Base-by-base conservation (phyloP, 2,113 vertebrate species). In the Ailuropoda melanoleuca region DNA sequence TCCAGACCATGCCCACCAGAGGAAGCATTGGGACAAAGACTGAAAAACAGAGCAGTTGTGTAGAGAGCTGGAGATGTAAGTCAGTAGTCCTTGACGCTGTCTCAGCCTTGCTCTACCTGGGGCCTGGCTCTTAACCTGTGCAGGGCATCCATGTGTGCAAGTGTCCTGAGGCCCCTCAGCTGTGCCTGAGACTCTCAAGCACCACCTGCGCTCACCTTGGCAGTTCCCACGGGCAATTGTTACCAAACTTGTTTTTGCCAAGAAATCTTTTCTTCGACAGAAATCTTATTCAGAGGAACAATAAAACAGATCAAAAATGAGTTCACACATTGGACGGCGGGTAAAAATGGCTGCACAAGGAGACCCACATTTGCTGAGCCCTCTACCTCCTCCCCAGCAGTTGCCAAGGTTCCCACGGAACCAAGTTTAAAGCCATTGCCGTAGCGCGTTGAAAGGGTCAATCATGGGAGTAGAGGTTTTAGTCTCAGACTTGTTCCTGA, bases 41-140 rank as follows among this genome's bases (percentile, higher is more conserved):
- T n/a, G 15, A 37, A 13, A 23, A 26, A 64, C 0, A 2, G 53
- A 50, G 13, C 23, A 24, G 34, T 23, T 9, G 6, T 18, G 0
- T 0, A 4, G 66, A 46, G 43, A 86, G 14, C 26, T 15, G 53
- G n/a, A 58, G 34, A 75, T 1, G 12, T 17, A 46, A 39, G 29
- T 0, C 1, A 14, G n/a, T 58, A 50, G 39, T 39, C 43, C 43
- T 39, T 10, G 43, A 21, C 0, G 1, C 31, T 9, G 48, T 43
- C 31, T 18, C 64, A 21, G 43, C 21, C 64, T 68, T 62, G 23
- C 29, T 62, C 18, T 46, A 68, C 58, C 78, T 4, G 8, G 39
- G 7, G 17, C 55, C 58, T 84, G 7, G 15, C 70, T 26, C 64
- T 80, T 15, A 62, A 26, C 29, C 78, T 37, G 70, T 37, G 31